Base-by-base conservation (phyloP, 2,888 invertebrate genomes). In the Eulithis testata region DNA sequence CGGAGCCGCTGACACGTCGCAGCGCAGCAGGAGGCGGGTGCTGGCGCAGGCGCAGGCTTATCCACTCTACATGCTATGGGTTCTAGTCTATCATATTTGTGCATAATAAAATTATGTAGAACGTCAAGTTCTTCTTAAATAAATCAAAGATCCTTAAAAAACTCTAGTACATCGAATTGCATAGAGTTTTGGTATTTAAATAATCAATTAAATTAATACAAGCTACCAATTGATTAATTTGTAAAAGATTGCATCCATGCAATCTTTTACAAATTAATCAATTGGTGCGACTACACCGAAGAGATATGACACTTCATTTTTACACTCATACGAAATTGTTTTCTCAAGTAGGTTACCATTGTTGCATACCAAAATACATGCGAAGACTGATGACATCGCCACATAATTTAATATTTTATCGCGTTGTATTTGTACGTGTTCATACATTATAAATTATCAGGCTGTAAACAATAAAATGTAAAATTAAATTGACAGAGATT, bases 1-100 rank as follows among this genome's bases (percentile, higher is more conserved):
- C 80, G 76, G 78, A 77, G 76, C 78, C 76, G 83, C 86, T 85
- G 90, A 89, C 89, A 88, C 86, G 89, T 87, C 86, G 77, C 83
- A 76, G 81, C 90, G 69, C 92, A 86, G 90, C 90, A 83, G 91
- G 91, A 82, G 71, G 86, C 84, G 68, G 67, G 57, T 54, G 71
- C 71, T 64, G 60, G 12, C 31, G 4, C 11, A 36, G n/a, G 11
- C 36, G 52, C 52, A 8, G 12, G 31, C 11, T 43, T 31, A 27
- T 36, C 51, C 1, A 53, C 53, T 53, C 50, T 36, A 55, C 64
- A 56, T 56, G 43, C 43, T 27, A 31, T 47, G 40, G 47, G 40
- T 40, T 40, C 37, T 37, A 37, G 6, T 37, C 21, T 21, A 21
- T 21, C 21, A 21, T 21, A 1, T 21, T 21, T 21, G 21, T 21